These are phyloP conservation scores for Hydrolagus affinis DNA, from an alignment of 2,113 vertebrate species.

Conservation along the genomic window DNA sequence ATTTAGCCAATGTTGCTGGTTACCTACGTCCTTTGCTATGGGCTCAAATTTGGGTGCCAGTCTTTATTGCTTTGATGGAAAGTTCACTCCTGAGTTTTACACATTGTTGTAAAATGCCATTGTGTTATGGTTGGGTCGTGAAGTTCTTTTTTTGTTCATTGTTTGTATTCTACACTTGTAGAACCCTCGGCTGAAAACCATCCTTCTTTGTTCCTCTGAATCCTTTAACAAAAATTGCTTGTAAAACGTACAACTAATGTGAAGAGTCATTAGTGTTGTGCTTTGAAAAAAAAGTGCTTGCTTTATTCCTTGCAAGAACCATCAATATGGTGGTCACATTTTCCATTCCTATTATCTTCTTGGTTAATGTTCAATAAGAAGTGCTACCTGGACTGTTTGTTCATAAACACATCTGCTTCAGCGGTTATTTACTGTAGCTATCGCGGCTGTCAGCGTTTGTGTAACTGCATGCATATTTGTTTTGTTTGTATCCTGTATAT, in stretches of 20 bases:
- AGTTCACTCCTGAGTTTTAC: too few relatives aligned
- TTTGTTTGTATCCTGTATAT: constrained; percentile 58
- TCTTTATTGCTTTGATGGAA: not conserved
- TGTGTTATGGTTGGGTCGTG: too few relatives aligned
- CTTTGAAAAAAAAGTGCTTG: constrained; percentile 78
- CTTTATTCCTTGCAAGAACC: constrained; percentile 86
- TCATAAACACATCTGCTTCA: constrained; percentile 65
- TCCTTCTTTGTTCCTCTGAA: constrained; percentile 91
- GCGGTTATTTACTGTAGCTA: constrained; percentile 64
- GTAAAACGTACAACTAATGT: constrained; percentile 99
- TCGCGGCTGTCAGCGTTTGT: constrained; percentile 55
- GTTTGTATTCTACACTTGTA: not conserved
- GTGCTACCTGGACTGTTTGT: constrained; percentile 66
- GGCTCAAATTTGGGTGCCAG: not conserved
- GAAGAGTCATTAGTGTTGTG: constrained; percentile 97
- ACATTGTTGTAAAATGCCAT: too few relatives aligned
- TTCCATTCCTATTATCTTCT: constrained; percentile 57
- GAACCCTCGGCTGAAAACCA: constrained; percentile 57
- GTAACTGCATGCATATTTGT: constrained; percentile 47
- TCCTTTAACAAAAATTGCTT: constrained; percentile 94
- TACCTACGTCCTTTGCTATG: not conserved
- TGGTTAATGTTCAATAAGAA: constrained; percentile 48
- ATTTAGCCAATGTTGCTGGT: not conserved
- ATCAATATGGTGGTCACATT: constrained; percentile 59
- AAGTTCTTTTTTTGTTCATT: not conserved